phyloP scores from a whole-genome alignment of 2,113 vertebrate genomes.

The Rousettus leschenaultii region DNA sequence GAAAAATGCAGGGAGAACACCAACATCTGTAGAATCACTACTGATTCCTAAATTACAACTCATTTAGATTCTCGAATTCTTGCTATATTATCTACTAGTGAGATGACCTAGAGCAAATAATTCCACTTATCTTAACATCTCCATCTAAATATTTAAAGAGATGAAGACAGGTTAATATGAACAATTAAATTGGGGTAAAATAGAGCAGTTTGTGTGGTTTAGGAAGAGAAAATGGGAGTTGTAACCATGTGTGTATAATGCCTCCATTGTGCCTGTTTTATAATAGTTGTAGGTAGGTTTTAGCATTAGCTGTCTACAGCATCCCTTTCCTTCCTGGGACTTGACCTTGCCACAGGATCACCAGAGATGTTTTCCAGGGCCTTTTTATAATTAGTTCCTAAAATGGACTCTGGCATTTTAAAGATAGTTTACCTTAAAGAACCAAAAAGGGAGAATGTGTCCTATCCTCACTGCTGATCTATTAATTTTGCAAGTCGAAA shows the following conservation, averaged over 20 bases:
- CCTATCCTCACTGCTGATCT: background rate
- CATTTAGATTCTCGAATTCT: background rate
- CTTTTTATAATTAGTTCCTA: background rate
- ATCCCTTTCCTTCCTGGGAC: rapidly evolving
- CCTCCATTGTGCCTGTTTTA: background rate
- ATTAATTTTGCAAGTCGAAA: background rate
- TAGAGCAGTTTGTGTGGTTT: background rate
- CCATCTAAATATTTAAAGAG: background rate
- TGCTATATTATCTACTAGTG: background rate
- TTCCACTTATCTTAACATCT: background rate
- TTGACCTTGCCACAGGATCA: background rate
- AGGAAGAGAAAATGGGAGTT: background rate
- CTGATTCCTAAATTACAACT: background rate
- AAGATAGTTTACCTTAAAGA: background rate
- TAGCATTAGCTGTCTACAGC: background rate
- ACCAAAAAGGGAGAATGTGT: background rate
- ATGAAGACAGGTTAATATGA: background rate
- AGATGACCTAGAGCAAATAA: background rate
- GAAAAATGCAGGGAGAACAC: background rate
- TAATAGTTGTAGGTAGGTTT: background rate
- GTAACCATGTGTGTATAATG: background rate
- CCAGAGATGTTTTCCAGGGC: background rate
- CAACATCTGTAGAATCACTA: background rate
- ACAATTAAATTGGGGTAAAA: background rate
- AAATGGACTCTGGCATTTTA: background rate